Percentiles rank a stretch among this genome's conserved stretches.
Evolutionary conservation across 1,140 invertebrate genomes (phyloP).

Genomic region (Rhopalosiphum maidis): DNA sequence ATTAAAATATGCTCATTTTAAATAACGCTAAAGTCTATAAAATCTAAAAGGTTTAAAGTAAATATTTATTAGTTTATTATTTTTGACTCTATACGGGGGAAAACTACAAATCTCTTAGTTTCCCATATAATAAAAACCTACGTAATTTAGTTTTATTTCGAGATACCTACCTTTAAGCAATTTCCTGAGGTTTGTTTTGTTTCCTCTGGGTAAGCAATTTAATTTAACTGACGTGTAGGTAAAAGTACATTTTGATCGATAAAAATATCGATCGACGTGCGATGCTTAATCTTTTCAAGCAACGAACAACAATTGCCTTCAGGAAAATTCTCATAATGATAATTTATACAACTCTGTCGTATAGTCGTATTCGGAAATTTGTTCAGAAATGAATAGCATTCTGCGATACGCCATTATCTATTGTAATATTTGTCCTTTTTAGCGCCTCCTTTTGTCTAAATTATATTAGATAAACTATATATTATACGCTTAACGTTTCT

Average conservation of each 20-base stretch:
- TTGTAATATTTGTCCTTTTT: conserved; percentile 14
- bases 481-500: background rate
- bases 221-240: background rate
- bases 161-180: background rate
- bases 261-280: background rate
- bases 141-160: background rate
- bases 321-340: background rate
- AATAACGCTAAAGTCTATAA: background rate
- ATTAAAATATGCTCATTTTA: background rate
- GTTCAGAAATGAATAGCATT: conserved; percentile 19
- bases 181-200: background rate
- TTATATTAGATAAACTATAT: conserved; percentile 26
- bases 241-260: background rate
- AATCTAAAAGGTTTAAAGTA: background rate
- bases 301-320: background rate
- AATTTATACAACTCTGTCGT: background rate
- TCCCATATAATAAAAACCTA: too few relatives aligned
- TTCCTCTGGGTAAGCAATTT: background rate
- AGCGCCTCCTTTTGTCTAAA: background rate
- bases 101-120: background rate
- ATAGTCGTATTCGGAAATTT: conserved; percentile 3
- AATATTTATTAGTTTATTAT: background rate
- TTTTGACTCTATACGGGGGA: background rate
- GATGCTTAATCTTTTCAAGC: background rate
- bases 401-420: background rate